Evolutionary conservation across 2,888 invertebrate genomes (phyloP), one percentile per base, ranked within the genome.

Genomic region (Melieria picta): DNA sequence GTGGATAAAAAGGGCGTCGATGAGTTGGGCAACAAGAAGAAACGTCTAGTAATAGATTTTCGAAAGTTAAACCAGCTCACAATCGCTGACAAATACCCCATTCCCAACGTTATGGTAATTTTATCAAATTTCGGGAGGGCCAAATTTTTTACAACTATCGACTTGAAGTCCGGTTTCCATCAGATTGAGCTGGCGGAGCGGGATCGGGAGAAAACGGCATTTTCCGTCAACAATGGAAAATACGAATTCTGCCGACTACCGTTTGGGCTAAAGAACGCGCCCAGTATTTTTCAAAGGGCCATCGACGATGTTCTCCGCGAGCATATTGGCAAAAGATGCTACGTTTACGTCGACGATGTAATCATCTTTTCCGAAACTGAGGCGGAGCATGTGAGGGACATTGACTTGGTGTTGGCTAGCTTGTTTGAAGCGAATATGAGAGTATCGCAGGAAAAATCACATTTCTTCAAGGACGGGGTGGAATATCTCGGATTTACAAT

Each of bases 241-340:
- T 70, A 72, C 46, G 72, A 70, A 46, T 72, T 69, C 58, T 64
- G 65, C 10, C 47, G 72, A 50, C 62, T 72, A 48, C 74, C 72
- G 61, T 74, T 72, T 50, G 74, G 72, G 42, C 16, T 72, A 10
- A 70, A 72, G 60, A 74, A 72, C 52, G 72, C 72, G 11, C 68
- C 70, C 10, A 71, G 71, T 42, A 75, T 71, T 30, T 72, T 72
- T 69, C 72, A 74, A 65, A 69, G 72, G 48, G 68, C 67, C 9
- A 61, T 72, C 11, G 72, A 71, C 50, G 75, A 72, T 56, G 69
- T 75, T 13, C 65, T 75, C 10, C 65, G 69, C 47, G 69, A 74
- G 16, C 43, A 61, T 57, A 73, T 73, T 60, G 71, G 68, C 7
- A 72, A 65, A 52, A 61, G 67, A 16, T 16, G 16, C 16, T 16